phyloP scores from a whole-genome alignment of 2,797 vertebrate species.

The Cottoperca gobio region DNA sequence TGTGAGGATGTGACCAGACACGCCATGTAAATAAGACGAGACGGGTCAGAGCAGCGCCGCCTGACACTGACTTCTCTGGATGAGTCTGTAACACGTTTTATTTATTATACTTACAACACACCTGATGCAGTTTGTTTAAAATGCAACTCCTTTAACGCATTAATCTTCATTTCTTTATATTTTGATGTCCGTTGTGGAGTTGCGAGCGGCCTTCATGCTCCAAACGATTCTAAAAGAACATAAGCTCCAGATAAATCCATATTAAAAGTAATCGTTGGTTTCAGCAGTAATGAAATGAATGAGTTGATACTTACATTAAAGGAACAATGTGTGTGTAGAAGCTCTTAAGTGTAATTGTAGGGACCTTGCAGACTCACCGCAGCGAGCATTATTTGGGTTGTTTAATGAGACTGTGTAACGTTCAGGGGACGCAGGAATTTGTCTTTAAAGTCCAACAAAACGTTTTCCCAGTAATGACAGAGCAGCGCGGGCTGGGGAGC shows the following conservation, averaged over 20 bases:
- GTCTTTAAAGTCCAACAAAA: conserved; percentile 17
- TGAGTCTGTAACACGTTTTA: no score
- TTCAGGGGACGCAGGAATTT: conserved; percentile 15
- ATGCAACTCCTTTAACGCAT: no score
- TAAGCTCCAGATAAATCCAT: background rate
- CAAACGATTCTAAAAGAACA: background rate
- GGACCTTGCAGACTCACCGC: background rate
- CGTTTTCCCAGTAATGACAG: conserved; percentile 30
- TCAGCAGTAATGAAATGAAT: background rate
- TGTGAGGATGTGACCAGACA: conserved; percentile 71
- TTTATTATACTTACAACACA: no score
- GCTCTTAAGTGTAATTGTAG: background rate
- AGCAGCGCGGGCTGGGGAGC: conserved; percentile 16
- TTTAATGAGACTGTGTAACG: conserved; percentile 7
- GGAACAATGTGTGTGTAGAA: background rate
- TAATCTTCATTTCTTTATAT: no score
- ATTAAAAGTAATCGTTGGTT: background rate
- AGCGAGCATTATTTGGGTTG: background rate
- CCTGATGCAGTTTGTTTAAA: no score
- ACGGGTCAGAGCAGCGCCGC: conserved; percentile 22
- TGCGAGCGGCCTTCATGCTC: no score
- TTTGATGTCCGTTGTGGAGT: no score
- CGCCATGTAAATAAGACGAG: conserved; percentile 64
- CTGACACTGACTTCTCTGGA: conserved; percentile 4
- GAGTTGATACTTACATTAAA: background rate